Conservation (phyloP, 2,113 vertebrate species). For the Osmerus mordax region DNA sequence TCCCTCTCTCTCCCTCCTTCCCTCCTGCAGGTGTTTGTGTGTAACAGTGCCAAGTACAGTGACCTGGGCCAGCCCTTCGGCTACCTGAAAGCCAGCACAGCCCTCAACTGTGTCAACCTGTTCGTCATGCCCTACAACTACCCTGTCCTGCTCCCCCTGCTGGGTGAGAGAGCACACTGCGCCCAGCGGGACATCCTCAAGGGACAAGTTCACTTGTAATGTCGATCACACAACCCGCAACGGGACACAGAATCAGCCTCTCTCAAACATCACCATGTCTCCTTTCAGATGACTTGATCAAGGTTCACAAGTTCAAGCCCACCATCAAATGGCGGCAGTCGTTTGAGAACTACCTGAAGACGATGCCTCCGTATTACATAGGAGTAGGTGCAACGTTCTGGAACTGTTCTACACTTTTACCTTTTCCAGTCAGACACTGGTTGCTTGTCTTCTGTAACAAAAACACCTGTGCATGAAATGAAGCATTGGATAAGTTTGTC, state of each 20-base stretch:
- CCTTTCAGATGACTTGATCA: conserved; percentile 90
- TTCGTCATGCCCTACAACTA: conserved; percentile 99
- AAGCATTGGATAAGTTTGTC: background rate
- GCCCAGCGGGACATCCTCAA: too few relatives aligned
- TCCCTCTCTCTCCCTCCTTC: conserved; percentile 9
- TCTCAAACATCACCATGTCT: conserved; percentile 16
- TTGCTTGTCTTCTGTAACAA: too few relatives aligned
- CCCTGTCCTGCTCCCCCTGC: conserved; percentile 90
- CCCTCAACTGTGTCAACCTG: conserved; percentile 94
- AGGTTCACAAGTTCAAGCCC: conserved; percentile 97
- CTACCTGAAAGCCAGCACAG: conserved; percentile 96
- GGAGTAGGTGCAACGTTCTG: conserved; percentile 74
- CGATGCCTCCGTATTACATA: conserved; percentile 96
- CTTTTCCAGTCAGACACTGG: too few relatives aligned
- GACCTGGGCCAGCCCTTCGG: conserved; percentile 95
- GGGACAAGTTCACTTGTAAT: too few relatives aligned
- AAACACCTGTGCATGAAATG: too few relatives aligned
- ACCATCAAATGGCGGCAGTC: conserved; percentile 94
- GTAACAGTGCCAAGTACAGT: conserved; percentile 97
- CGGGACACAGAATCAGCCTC: too few relatives aligned
- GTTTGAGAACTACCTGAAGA: conserved; percentile 97
- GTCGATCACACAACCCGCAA: too few relatives aligned
- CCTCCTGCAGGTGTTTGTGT: conserved; percentile 86
- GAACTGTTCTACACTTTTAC: background rate
- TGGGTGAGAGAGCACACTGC: conserved; percentile 74